Conservation (phyloP, 53 echinoderm and acorn worm genomes). For the Temnopleurus reevesii region DNA sequence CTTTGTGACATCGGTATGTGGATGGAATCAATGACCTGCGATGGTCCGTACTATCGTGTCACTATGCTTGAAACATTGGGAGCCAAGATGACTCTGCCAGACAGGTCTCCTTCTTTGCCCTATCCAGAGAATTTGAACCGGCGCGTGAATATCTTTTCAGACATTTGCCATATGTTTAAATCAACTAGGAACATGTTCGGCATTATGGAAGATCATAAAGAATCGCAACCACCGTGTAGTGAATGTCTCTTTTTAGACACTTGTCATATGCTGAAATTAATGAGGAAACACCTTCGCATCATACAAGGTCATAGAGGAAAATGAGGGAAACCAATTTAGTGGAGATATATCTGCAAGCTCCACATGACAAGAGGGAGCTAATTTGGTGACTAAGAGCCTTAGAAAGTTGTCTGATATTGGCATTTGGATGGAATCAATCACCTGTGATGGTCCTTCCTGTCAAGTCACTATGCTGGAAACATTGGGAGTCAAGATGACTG, state of each 20-base stretch:
- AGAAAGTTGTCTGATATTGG: background rate
- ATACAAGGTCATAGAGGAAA: too few species aligned
- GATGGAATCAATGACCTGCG: constrained; percentile 48
- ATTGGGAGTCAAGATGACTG: background rate
- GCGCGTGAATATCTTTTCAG: constrained; percentile 59
- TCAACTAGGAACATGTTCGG: too few species aligned
- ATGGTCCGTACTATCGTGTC: constrained; percentile 59
- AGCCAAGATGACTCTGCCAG: constrained; percentile 13
- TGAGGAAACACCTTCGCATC: too few species aligned
- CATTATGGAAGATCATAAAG: too few species aligned
- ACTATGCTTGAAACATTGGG: constrained; percentile 57
- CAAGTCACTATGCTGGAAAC: background rate
- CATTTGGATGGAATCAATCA: background rate
- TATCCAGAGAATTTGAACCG: constrained; percentile 52
- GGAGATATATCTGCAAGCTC: too few species aligned
- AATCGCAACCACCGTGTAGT: too few species aligned
- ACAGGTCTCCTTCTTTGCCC: constrained; percentile 55
- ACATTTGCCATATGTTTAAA: constrained; percentile 76
- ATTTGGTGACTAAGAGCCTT: background rate
- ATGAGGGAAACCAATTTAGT: too few species aligned
- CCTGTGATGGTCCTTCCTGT: background rate
- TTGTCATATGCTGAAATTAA: too few species aligned
- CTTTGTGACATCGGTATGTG: constrained; percentile 31
- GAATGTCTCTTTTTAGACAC: too few species aligned
- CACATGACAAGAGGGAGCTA: too few species aligned